Evolutionary conservation across 2,113 vertebrate genomes (phyloP).

Genomic region (Lasiurus borealis): DNA sequence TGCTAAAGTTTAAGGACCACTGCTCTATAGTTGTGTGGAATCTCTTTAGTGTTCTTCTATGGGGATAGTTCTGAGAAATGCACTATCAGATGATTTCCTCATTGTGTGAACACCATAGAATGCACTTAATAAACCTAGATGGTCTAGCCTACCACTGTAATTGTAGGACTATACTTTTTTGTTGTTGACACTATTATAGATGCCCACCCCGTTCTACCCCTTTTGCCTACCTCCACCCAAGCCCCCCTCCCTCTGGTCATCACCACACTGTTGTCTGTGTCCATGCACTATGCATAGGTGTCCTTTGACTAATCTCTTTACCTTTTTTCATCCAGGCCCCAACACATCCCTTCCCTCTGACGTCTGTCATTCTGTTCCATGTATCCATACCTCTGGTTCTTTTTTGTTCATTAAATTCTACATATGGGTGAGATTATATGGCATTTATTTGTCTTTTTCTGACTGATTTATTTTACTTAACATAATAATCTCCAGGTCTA

Average conservation of each 20-base stretch:
- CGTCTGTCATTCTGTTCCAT: not conserved
- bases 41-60: not conserved
- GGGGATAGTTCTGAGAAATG: not conserved
- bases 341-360: not conserved
- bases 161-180: not conserved
- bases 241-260: not conserved
- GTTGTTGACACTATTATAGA: too few relatives aligned
- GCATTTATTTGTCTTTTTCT: not conserved
- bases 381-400: not conserved
- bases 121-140: not conserved
- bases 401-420: not conserved
- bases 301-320: not conserved
- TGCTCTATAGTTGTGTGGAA: not conserved
- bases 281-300: not conserved
- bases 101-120: not conserved
- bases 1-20: not conserved
- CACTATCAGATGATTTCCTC: not conserved
- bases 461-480: not conserved
- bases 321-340: not conserved
- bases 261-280: not conserved
- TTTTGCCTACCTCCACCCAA: too few relatives aligned
- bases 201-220: too few relatives aligned
- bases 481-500: not conserved
- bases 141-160: not conserved
- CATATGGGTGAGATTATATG: not conserved